Base-by-base conservation (phyloP, 1,140 invertebrate species). In the Pissodes strobi region DNA sequence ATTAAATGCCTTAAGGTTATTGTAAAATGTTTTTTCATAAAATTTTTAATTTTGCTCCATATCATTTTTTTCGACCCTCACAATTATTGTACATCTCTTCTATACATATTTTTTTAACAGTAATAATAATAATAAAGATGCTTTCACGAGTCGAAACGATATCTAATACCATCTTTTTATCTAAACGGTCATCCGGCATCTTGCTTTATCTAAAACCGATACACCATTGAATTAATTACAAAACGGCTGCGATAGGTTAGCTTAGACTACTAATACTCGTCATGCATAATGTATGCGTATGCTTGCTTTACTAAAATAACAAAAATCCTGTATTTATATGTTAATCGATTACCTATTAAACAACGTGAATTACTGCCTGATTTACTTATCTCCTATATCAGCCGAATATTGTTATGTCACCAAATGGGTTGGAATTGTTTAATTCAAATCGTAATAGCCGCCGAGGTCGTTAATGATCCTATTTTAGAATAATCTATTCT, bases 321-420 rank as follows among this genome's bases (percentile, higher is more conserved):
- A n/a, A n/a, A n/a, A n/a, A n/a, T n/a, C n/a, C n/a, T n/a, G n/a
- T n/a, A n/a, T n/a, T n/a, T n/a, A 27, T 30, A 51, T 51, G 48
- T 51, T 51, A 51, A 51, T 51, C 48, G 30, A 51, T 51, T 51
- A 30, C 21, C 21, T 51, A 13, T 34, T 51, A 15, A 51, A 51
- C 22, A 51, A 51, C 19, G 30, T 51, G 12, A 23, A 12, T 51
- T 30, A 51, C n/a, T 27, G 15, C n/a, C 25, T 34, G 27, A 22
- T 51, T 51, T 51, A 25, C 25, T 51, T 51, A 51, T 51, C 48
- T 34, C 30, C 30, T 30, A 25, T 27, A 27, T 19, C 8, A 51
- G 22, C 12, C 2, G 23, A n/a, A 30, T 10, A 19, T 51, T 51
- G 21, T 8, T 21, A 49, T 15, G 5, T n/a, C n/a, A n/a, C n/a